These are phyloP conservation scores for Varecia variegata DNA, from an alignment of 2,797 vertebrate species.

Conservation along the genomic window DNA sequence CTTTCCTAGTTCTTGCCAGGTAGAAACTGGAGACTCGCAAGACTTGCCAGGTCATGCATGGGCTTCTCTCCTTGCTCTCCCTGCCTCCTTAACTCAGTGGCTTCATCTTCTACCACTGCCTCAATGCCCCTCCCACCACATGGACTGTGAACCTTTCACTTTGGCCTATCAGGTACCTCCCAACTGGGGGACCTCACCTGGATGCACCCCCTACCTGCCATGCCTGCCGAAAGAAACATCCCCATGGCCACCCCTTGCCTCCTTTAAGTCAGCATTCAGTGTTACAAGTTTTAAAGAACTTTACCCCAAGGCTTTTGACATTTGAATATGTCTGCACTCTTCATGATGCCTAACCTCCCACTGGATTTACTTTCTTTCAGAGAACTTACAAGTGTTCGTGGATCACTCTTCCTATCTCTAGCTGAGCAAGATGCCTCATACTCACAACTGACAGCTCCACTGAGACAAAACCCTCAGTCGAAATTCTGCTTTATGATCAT, in stretches of 20 bases:
- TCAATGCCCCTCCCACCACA: not conserved
- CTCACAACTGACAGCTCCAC: not conserved
- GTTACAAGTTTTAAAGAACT: not conserved
- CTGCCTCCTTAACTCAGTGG: not conserved
- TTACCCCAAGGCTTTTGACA: not conserved
- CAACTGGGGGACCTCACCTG: no score
- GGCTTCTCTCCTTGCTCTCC: not conserved
- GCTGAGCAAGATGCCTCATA: not conserved
- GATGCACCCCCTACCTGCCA: no score
- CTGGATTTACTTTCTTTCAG: not conserved
- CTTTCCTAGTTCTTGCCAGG: not conserved
- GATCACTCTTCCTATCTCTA: not conserved
- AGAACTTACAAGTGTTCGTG: not conserved
- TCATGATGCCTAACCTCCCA: fast-evolving
- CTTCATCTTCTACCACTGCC: not conserved
- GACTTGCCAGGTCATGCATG: not conserved
- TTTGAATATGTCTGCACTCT: not conserved
- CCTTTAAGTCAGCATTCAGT: no score
- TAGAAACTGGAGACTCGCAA: not conserved
- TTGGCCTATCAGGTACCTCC: not conserved
- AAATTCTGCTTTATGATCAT: fast-evolving
- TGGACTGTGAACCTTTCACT: no score
- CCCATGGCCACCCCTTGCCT: fast-evolving
- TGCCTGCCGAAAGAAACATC: fast-evolving
- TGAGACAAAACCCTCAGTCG: no score